phyloP scores from a whole-genome alignment of 2,888 invertebrate genomes.

The Brassicogethes aeneus region DNA sequence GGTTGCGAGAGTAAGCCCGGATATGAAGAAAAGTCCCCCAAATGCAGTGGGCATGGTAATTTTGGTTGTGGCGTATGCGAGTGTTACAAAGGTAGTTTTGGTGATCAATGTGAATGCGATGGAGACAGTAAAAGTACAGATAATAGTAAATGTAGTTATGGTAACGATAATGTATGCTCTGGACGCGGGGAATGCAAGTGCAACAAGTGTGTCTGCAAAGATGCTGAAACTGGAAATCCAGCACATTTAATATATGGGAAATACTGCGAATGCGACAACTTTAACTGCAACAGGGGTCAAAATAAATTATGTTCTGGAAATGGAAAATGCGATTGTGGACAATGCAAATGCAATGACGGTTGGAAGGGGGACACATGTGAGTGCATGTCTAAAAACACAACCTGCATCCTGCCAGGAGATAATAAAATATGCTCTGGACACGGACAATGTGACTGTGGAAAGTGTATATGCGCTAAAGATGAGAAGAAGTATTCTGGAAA shows the following conservation, averaged over 20 bases:
- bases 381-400: too few relatives aligned
- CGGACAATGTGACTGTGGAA: background rate
- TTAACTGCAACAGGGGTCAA: background rate
- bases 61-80: conserved; percentile 47
- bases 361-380: background rate
- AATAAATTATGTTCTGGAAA: background rate
- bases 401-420: background rate
- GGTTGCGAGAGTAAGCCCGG: conserved; percentile 10
- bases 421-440: background rate
- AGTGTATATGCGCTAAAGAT: background rate
- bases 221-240: background rate
- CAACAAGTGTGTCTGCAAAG: background rate
- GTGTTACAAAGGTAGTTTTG: conserved; percentile 46
- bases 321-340: background rate
- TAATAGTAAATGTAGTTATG: background rate
- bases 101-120: conserved; percentile 56
- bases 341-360: background rate
- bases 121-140: background rate
- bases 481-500: background rate
- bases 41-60: conserved; percentile 30
- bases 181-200: background rate
- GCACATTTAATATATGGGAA: background rate
- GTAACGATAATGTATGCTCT: background rate
- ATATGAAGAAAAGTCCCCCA: conserved; percentile 30
- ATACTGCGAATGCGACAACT: background rate